Percentiles rank a stretch among this genome's conserved stretches.
Evolutionary conservation across 2,797 vertebrate species (phyloP).

Genomic region (Labroides dimidiatus): DNA sequence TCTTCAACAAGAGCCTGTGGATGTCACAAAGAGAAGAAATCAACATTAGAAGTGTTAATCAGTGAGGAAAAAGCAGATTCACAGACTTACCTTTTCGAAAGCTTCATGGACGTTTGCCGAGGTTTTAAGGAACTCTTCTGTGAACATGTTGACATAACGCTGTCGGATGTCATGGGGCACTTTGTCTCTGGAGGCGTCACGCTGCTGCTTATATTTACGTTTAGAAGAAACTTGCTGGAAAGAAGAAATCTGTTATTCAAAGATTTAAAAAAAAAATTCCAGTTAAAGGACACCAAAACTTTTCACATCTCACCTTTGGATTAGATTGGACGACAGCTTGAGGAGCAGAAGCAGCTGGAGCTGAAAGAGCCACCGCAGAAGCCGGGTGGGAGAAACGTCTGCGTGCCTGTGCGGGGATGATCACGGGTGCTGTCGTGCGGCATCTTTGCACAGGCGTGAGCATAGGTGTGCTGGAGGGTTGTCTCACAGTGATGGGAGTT

Average conservation of each 20-base stretch:
- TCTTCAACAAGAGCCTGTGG: slow-evolving; percentile 86
- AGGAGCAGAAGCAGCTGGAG: slow-evolving; percentile 11
- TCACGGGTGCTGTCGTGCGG: slow-evolving; percentile 46
- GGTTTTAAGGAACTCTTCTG: slow-evolving; percentile 85
- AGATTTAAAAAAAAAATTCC: background rate
- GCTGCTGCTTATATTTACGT: slow-evolving; percentile 71
- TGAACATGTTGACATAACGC: slow-evolving; percentile 84
- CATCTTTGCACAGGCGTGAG: slow-evolving; percentile 36
- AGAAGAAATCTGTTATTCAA: background rate
- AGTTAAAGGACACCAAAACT: background rate
- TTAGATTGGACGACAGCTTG: slow-evolving; percentile 53
- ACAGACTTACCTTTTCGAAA: slow-evolving; percentile 84
- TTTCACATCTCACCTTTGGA: slow-evolving; percentile 71
- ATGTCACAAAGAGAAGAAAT: background rate
- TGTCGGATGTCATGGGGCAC: slow-evolving; percentile 86
- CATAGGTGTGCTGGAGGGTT: slow-evolving; percentile 6
- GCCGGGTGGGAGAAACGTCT: slow-evolving; percentile 26
- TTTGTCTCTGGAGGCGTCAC: slow-evolving; percentile 74
- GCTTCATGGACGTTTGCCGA: slow-evolving; percentile 83
- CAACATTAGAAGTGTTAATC: background rate
- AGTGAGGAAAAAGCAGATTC: background rate
- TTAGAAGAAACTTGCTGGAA: slow-evolving; percentile 64
- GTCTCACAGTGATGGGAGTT: slow-evolving; percentile 3
- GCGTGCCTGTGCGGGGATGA: slow-evolving; percentile 50
- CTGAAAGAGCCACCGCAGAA: slow-evolving; percentile 29